These are phyloP conservation scores for Alaudala cheleensis DNA, from an alignment of 2,113 vertebrate species.

Conservation along the genomic window DNA sequence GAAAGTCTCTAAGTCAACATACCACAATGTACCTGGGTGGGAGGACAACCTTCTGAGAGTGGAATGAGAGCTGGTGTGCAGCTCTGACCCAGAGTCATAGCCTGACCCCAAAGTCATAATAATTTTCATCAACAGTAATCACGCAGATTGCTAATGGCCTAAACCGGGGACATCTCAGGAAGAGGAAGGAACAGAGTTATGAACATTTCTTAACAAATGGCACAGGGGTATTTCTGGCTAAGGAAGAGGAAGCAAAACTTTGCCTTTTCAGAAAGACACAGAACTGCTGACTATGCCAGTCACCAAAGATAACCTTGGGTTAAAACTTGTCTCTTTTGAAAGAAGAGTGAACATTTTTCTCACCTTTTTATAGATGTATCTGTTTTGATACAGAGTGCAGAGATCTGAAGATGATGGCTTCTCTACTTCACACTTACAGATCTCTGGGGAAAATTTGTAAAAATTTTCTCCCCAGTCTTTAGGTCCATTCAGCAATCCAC, in stretches of 20 bases:
- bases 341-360: background rate
- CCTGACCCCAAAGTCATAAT: background rate
- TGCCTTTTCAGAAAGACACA: background rate
- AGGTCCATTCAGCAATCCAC: slow-evolving; percentile 64
- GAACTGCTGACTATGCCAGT: background rate
- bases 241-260: background rate
- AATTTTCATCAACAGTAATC: background rate
- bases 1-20: background rate
- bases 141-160: background rate
- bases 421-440: background rate
- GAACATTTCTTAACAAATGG: background rate
- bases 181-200: background rate
- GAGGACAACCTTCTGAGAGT: background rate
- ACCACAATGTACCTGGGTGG: background rate
- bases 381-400: rapidly evolving
- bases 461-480: slow-evolving; percentile 63
- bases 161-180: background rate
- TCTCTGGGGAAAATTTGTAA: rapidly evolving
- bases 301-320: background rate
- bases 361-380: background rate
- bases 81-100: background rate
- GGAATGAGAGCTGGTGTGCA: background rate
- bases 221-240: background rate
- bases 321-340: background rate
- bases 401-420: rapidly evolving